Percentiles rank a stretch among this genome's conserved stretches.
Conservation (phyloP, 2,797 vertebrate species). For the Bovichtus diacanthus region DNA sequence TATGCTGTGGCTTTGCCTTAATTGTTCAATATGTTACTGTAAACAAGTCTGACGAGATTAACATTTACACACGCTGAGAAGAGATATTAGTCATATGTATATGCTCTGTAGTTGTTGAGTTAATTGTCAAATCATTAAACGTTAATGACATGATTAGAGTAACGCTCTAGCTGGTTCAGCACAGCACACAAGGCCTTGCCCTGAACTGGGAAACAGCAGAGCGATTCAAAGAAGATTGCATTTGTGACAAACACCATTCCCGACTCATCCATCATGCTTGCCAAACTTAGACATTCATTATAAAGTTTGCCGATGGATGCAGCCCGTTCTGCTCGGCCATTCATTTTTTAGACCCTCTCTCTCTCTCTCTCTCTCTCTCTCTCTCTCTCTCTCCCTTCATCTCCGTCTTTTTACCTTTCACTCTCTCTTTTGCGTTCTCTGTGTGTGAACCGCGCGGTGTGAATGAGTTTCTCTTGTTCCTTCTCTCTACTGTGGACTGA, state of each 20-base stretch:
- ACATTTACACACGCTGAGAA: conserved; percentile 68
- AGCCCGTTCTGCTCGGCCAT: conserved; percentile 74
- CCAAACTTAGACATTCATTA: conserved; percentile 86
- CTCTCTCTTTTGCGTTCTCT: conserved; percentile 37
- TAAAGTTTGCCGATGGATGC: conserved; percentile 86
- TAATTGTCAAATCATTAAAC: conserved; percentile 78
- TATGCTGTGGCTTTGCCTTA: conserved; percentile 54
- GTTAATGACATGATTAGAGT: conserved; percentile 78
- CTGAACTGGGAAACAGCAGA: conserved; percentile 71
- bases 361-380: conserved; percentile 31
- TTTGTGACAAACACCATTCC: conserved; percentile 85
- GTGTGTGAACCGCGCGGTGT: conserved; percentile 38
- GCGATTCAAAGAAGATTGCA: conserved; percentile 80
- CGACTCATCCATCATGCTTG: conserved; percentile 86
- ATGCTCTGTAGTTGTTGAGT: conserved; percentile 58
- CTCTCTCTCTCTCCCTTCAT: conserved; percentile 23
- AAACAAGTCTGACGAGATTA: conserved; percentile 76
- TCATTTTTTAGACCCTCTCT: conserved; percentile 74
- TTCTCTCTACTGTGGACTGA: conserved; percentile 68
- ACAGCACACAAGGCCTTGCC: conserved; percentile 43
- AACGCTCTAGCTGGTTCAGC: conserved; percentile 63
- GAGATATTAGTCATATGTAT: conserved; percentile 64
- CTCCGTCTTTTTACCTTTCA: conserved; percentile 59
- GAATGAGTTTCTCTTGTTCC: conserved; percentile 71
- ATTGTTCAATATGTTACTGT: conserved; percentile 71